A percentile compares a stretch with the other conserved stretches of the same genome.
Conservation (phyloP, 2,888 invertebrate genomes). For the Phrixothrix hirtus region DNA sequence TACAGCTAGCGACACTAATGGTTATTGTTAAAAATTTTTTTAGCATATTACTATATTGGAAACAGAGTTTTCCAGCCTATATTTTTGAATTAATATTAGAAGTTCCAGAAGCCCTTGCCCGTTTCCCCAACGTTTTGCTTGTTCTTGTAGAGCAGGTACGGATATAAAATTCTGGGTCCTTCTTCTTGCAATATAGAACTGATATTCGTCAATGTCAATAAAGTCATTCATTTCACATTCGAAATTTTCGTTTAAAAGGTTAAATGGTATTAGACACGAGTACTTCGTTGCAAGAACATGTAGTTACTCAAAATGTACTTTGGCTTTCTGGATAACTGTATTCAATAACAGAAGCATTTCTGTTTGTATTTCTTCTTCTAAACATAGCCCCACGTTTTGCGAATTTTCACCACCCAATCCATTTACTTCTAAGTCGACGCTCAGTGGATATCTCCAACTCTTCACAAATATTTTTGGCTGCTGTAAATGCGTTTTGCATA, state of each 20-base stretch:
- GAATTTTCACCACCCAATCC: too few relatives aligned
- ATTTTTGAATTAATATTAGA: slow-evolving; percentile 20
- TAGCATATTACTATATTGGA: slow-evolving; percentile 16
- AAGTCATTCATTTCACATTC: slow-evolving; percentile 18
- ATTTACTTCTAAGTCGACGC: too few relatives aligned
- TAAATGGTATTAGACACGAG: slow-evolving; percentile 14
- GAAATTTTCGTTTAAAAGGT: slow-evolving; percentile 10
- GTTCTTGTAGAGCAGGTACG: slow-evolving; percentile 15
- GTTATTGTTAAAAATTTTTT: too few relatives aligned
- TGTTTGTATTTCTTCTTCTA: too few relatives aligned
- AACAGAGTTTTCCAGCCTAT: too few relatives aligned
- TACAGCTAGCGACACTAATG: too few relatives aligned
- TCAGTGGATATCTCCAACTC: too few relatives aligned
- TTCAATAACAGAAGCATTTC: slow-evolving; percentile 9
- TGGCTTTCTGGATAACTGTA: slow-evolving; percentile 17
- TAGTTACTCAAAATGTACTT: slow-evolving; percentile 18
- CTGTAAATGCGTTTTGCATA: too few relatives aligned
- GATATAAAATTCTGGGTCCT: too few relatives aligned
- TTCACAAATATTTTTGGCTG: too few relatives aligned
- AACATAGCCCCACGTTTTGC: too few relatives aligned
- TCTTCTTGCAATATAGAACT: slow-evolving; percentile 19
- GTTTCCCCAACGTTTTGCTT: slow-evolving; percentile 12
- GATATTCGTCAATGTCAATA: slow-evolving; percentile 23
- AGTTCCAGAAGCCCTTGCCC: slow-evolving; percentile 8
- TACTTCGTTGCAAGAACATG: slow-evolving; percentile 19